Percentiles rank a stretch among this genome's conserved stretches.
These are phyloP conservation scores for Lagria hirta DNA, from an alignment of 2,888 invertebrate species.

Conservation along the genomic window DNA sequence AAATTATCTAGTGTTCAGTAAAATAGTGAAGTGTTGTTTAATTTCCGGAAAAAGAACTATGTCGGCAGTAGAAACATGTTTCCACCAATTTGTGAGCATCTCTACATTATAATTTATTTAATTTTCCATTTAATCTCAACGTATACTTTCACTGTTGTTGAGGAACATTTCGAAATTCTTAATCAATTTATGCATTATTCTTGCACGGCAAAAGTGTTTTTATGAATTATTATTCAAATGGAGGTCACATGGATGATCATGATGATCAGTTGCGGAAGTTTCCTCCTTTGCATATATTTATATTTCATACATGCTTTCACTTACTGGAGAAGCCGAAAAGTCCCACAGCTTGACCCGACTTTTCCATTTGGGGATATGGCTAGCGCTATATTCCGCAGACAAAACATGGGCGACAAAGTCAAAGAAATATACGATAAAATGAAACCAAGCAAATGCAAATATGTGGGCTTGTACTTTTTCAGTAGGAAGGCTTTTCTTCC, in stretches of 20 bases:
- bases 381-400: conserved; percentile 58
- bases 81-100: no score
- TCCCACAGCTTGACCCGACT: conserved; percentile 59
- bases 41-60: no score
- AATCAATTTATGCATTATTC: no score
- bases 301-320: conserved; percentile 55
- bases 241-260: no score
- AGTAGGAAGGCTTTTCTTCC: conserved; percentile 63
- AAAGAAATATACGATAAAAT: conserved; percentile 61
- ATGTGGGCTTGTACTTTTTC: conserved; percentile 65
- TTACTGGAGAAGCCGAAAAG: conserved; percentile 63
- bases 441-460: conserved; percentile 49
- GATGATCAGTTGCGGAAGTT: conserved; percentile 3
- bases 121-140: conserved; percentile 15
- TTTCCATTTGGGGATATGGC: conserved; percentile 67
- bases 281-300: conserved; percentile 30
- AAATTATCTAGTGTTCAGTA: no score
- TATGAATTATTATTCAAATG: conserved; percentile 22
- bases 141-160: conserved; percentile 9
- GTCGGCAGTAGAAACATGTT: no score
- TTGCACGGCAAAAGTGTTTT: conserved; percentile 9
- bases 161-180: conserved; percentile 7
- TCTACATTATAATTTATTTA: conserved; percentile 16
- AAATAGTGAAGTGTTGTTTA: no score
- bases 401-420: conserved; percentile 64